Base-by-base conservation (phyloP, 2,113 vertebrate species). In the Acrocephalus kingi region DNA sequence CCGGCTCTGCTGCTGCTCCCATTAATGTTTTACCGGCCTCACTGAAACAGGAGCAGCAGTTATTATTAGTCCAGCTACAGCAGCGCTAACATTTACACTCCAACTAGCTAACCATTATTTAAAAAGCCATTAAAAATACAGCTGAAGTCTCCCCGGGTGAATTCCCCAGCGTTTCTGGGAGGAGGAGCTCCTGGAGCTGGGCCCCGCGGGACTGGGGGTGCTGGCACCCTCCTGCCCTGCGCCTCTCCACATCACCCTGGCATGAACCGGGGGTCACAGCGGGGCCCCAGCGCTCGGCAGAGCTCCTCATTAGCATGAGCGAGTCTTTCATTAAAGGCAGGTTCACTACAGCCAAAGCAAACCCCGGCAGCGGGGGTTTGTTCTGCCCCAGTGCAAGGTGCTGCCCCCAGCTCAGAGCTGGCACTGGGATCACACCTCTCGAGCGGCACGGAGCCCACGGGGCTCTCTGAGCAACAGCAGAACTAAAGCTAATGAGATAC, bases 211-310 rank as follows among this genome's bases (percentile, higher is more conserved):
- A 4, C 15, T 22, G 23, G 1, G 0, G 33, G 33, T 16, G 24
- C 72, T 3, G 48, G 37, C 31, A 20, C 18, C 56, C 43, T 22
- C 18, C 66, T 18, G 63, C 17, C 1, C 45, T 4, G 0, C 0
- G 2, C 49, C 4, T 8, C 1, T 24, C 11, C 35, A 0, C 33
- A 3, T 2, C 20, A 1, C n/a, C 1, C 7, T 20, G 1, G 3
- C 1, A 1, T 16, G 37, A 37, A 4, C 17, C 25, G 8, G 21
- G 56, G 45, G 11, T 71, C 83, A 45, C 33, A 2, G 55, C 2
- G 6, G 21, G 43, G 4, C 21, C 63, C 6, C 81, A 9, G 11
- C 37, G 2, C 12, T 7, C 45, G 4, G 30, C 71, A 59, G 7
- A 24, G 54, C 55, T 81, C 55, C 74, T 43, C 11, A 4, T 41